Evolutionary conservation across 2,888 invertebrate species (phyloP).

Genomic region (Cynaeus angustus): DNA sequence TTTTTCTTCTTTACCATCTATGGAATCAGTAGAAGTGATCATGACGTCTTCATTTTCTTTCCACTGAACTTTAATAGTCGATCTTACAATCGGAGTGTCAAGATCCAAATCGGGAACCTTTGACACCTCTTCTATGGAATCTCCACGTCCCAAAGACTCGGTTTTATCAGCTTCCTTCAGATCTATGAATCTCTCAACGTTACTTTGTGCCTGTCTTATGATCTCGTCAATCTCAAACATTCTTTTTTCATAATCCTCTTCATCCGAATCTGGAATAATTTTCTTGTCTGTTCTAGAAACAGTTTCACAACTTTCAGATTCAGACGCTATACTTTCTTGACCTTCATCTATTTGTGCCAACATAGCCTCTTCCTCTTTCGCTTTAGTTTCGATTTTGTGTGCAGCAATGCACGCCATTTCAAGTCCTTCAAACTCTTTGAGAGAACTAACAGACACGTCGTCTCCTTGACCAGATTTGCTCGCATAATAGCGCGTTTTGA

Average conservation of each 20-base stretch:
- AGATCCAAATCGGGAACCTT: conserved; percentile 74
- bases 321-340: conserved; percentile 73
- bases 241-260: conserved; percentile 78
- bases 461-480: conserved; percentile 86
- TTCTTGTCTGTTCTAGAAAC: conserved; percentile 77
- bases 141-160: conserved; percentile 73
- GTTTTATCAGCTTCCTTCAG: conserved; percentile 76
- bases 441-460: conserved; percentile 88
- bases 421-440: conserved; percentile 94
- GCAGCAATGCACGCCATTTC: conserved; percentile 92
- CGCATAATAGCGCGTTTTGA: conserved; percentile 81
- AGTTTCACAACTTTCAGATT: conserved; percentile 77
- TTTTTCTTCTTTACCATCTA: conserved; percentile 73
- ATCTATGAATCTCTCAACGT: conserved; percentile 78
- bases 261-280: conserved; percentile 74
- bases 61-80: conserved; percentile 70
- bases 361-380: conserved; percentile 89
- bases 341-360: conserved; percentile 75
- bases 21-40: conserved; percentile 78
- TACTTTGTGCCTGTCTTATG: conserved; percentile 79
- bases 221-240: conserved; percentile 82
- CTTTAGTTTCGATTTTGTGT: conserved; percentile 86
- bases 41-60: conserved; percentile 72
- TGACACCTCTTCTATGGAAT: conserved; percentile 74
- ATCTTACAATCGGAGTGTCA: conserved; percentile 68